Evolutionary conservation across 2,888 invertebrate genomes (phyloP).

Genomic region (Patella caerulea): DNA sequence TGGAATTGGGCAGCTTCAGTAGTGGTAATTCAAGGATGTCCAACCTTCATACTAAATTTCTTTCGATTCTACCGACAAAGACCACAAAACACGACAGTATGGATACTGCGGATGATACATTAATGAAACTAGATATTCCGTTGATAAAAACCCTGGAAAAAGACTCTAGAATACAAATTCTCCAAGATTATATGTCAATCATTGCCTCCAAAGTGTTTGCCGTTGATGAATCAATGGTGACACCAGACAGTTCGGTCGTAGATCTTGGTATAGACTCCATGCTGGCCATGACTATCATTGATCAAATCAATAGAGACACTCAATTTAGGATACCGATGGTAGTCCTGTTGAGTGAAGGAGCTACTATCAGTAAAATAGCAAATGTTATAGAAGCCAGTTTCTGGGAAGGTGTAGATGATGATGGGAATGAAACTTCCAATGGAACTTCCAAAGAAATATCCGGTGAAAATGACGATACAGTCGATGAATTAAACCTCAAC

Average conservation of each 20-base stretch:
- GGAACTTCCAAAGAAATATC: too few species aligned
- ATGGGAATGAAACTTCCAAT: too few species aligned
- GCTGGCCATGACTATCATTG: slow-evolving; percentile 43
- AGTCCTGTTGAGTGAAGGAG: slow-evolving; percentile 23
- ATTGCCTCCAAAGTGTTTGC: slow-evolving; percentile 36
- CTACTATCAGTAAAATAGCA: slow-evolving; percentile 27
- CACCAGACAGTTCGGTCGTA: slow-evolving; percentile 31
- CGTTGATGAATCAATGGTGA: slow-evolving; percentile 32
- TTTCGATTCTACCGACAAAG: too few species aligned
- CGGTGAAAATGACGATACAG: too few species aligned
- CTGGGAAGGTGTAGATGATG: too few species aligned
- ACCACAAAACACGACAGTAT: slow-evolving; percentile 14
- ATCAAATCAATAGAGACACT: slow-evolving; percentile 32
- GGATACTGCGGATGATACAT: background rate
- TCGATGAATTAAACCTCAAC: too few species aligned
- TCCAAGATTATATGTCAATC: slow-evolving; percentile 28
- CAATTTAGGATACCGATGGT: slow-evolving; percentile 31
- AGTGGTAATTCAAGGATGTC: slow-evolving; percentile 12
- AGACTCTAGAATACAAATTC: slow-evolving; percentile 25
- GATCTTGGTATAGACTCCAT: slow-evolving; percentile 50
- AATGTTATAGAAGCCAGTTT: slow-evolving; percentile 19
- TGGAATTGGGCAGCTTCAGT: slow-evolving; percentile 16
- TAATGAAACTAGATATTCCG: slow-evolving; percentile 28
- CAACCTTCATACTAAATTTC: too few species aligned
- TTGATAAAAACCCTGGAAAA: slow-evolving; percentile 28